These are phyloP conservation scores for Myopa testacea DNA, from an alignment of 2,888 invertebrate genomes.

Conservation along the genomic window DNA sequence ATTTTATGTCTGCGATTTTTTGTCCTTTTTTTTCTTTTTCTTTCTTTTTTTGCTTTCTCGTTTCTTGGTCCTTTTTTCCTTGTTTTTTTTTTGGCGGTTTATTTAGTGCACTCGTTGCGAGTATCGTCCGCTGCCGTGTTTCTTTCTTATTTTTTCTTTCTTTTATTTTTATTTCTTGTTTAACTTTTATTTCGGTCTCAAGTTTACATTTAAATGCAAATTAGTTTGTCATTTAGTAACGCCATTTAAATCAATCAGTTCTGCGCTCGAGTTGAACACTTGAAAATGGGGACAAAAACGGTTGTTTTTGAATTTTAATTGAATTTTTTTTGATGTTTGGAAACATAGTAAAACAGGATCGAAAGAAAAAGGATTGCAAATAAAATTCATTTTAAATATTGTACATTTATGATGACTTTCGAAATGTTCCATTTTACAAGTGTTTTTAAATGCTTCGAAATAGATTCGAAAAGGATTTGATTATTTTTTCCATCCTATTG, in stretches of 20 bases:
- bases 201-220: constrained; percentile 59
- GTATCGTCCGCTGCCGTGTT: not conserved
- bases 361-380: too few species aligned
- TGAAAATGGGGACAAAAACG: not conserved
- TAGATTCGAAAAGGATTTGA: not conserved
- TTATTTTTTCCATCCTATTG: not conserved
- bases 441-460: too few species aligned
- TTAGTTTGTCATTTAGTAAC: constrained; percentile 62
- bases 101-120: too few species aligned
- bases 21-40: not conserved
- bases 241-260: constrained; percentile 55
- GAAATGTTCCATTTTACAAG: too few species aligned
- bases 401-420: too few species aligned
- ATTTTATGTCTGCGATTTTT: not conserved
- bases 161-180: too few species aligned
- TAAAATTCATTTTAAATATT: too few species aligned
- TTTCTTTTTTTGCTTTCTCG: constrained; percentile 48
- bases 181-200: not conserved
- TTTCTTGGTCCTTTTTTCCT: constrained; percentile 55
- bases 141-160: not conserved
- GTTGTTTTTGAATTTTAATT: too few species aligned
- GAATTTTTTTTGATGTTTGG: too few species aligned
- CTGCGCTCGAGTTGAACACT: not conserved
- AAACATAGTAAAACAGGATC: too few species aligned
- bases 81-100: not conserved